These are phyloP conservation scores for Engystomops pustulosus DNA, from an alignment of 2,113 vertebrate genomes.

Conservation along the genomic window DNA sequence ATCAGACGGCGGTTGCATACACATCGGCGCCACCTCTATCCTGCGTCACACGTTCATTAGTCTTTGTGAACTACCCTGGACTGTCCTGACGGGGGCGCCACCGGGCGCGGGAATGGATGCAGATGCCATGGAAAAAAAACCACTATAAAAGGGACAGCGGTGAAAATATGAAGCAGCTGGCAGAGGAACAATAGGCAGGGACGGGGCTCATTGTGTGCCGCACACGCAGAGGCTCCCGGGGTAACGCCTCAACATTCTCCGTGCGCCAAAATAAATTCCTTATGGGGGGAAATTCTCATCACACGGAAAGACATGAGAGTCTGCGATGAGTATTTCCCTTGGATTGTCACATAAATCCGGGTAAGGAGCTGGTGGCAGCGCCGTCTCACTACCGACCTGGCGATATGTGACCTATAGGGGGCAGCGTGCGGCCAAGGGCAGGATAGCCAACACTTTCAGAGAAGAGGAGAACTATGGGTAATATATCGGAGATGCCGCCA, in stretches of 20 bases:
- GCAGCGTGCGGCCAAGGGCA: not conserved
- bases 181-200: conserved; percentile 14
- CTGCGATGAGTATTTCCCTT: not conserved
- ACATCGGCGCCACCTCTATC: too few species aligned
- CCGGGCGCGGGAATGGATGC: not conserved
- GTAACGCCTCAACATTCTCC: conserved; percentile 18
- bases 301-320: not conserved
- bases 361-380: not conserved
- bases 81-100: not conserved
- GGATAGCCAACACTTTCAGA: too few species aligned
- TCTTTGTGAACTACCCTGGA: not conserved
- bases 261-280: conserved; percentile 32
- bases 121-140: conserved; percentile 33
- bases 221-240: not conserved
- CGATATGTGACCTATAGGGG: not conserved
- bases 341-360: not conserved
- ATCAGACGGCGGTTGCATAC: too few species aligned
- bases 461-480: too few species aligned
- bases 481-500: too few species aligned
- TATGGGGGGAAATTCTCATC: conserved; percentile 41
- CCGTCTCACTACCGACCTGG: not conserved
- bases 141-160: conserved; percentile 11
- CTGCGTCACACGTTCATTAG: too few species aligned
- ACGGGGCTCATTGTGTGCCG: conserved; percentile 30
- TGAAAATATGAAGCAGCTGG: conserved; percentile 40